Conservation (phyloP, 2,797 vertebrate genomes). For the Echeneis naucrates region DNA sequence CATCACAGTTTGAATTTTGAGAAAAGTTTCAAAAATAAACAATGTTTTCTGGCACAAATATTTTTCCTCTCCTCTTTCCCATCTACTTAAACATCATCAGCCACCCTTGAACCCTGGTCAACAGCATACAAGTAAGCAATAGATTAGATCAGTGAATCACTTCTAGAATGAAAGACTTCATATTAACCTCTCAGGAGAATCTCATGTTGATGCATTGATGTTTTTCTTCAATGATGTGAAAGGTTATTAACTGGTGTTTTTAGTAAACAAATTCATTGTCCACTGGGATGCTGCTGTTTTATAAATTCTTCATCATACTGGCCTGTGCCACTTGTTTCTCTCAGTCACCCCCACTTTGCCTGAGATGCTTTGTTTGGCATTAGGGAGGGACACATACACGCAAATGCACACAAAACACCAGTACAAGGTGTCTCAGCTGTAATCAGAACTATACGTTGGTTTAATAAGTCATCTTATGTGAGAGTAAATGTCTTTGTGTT, state of each 20-base stretch:
- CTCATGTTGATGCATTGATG: background rate
- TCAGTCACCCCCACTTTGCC: background rate
- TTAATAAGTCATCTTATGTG: background rate
- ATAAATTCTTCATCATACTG: background rate
- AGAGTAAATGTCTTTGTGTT: background rate
- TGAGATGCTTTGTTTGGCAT: background rate
- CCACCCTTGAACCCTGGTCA: background rate
- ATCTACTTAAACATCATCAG: background rate
- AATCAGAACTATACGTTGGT: background rate
- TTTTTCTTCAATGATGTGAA: background rate
- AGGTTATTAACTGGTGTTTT: background rate
- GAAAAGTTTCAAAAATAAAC: background rate
- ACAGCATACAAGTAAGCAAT: background rate
- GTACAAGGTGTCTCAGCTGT: background rate
- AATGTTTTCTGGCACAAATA: background rate
- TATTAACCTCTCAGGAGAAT: background rate
- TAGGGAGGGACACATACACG: background rate
- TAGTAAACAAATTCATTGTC: background rate
- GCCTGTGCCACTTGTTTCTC: background rate
- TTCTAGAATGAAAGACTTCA: background rate
- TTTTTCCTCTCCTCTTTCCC: background rate
- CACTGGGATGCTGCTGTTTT: background rate
- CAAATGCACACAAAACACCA: background rate
- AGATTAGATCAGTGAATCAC: background rate
- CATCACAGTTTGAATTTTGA: background rate